Evolutionary conservation across 2,888 invertebrate genomes (phyloP).

Genomic region (Platycheirus albimanus): DNA sequence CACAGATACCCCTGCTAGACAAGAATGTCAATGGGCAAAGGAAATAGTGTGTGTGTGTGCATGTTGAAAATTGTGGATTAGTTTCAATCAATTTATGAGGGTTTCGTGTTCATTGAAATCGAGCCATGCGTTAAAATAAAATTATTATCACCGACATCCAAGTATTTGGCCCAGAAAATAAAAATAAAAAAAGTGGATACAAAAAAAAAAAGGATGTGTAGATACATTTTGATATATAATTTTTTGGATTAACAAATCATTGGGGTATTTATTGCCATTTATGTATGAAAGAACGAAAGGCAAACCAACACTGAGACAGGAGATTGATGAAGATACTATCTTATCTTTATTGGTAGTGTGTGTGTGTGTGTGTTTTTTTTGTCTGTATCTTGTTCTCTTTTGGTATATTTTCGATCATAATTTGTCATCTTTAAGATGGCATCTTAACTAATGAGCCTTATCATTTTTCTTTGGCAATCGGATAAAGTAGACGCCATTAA

Average conservation of each 20-base stretch:
- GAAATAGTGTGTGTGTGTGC: not conserved
- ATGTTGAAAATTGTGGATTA: conserved; percentile 29
- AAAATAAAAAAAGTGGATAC: not conserved
- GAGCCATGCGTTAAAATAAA: conserved; percentile 14
- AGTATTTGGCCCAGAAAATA: conserved; percentile 3
- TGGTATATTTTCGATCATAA: no score
- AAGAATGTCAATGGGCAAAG: not conserved
- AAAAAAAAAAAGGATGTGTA: no score
- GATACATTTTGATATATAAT: not conserved
- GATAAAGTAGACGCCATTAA: no score
- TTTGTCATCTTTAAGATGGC: no score
- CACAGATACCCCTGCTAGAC: not conserved
- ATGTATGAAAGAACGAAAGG: not conserved
- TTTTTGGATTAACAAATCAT: not conserved
- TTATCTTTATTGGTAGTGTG: no score
- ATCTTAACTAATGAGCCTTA: no score
- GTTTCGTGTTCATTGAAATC: conserved; percentile 6
- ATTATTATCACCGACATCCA: not conserved
- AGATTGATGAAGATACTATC: no score
- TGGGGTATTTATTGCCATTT: not conserved
- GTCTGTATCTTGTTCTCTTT: no score
- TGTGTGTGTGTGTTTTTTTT: no score
- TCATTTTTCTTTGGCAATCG: no score
- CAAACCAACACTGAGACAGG: no score
- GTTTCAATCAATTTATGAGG: conserved; percentile 31